Base-by-base conservation (phyloP, 2,113 vertebrate genomes). In the Corapipo altera region DNA sequence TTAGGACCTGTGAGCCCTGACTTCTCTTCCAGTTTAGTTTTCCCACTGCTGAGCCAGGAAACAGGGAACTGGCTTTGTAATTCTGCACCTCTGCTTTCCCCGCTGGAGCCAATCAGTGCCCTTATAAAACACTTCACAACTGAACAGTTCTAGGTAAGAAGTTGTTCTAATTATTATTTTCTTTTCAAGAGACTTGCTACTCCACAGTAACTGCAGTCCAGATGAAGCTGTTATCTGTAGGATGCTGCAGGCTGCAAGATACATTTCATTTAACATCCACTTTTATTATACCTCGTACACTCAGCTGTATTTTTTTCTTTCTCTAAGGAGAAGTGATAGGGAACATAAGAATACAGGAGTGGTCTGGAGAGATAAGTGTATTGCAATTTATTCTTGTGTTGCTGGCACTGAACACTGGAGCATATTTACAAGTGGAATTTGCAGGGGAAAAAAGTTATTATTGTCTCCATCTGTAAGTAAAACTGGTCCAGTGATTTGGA, bases 351-450 rank as follows among this genome's bases (percentile, higher is more conserved):
- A 88, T 33, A 76, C 32, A 73, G 84, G 93, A 85, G 67, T 91
- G 84, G 84, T 85, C 59, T 94, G 75, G 24, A 70, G 92, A 93
- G 79, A 93, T 90, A 94, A 92, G 85, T 90, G 59, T 71, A 28
- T 66, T 92, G 75, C 94, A 94, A 22, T 94, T 93, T 91, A 84
- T 95, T 90, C 86, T 74, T 51, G 43, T 55, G 51, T 84, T 92
- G 62, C 77, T 92, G 93, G 76, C 70, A 64, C 65, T 75, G 89
- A 95, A 72, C 71, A 52, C 72, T 54, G 64, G 65, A 95, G 46
- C 91, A 95, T 89, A 92, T 95, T 96, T 85, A 81, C 64, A 78
- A 91, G 81, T 91, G 73, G 89, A 96, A 82, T 95, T 95, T 79
- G 64, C 74, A 48, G 75, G 62, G 58, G 27, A n/a, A 74, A 89